These are phyloP conservation scores for Pogonocichla stellata DNA, from an alignment of 2,113 vertebrate species.

Conservation along the genomic window DNA sequence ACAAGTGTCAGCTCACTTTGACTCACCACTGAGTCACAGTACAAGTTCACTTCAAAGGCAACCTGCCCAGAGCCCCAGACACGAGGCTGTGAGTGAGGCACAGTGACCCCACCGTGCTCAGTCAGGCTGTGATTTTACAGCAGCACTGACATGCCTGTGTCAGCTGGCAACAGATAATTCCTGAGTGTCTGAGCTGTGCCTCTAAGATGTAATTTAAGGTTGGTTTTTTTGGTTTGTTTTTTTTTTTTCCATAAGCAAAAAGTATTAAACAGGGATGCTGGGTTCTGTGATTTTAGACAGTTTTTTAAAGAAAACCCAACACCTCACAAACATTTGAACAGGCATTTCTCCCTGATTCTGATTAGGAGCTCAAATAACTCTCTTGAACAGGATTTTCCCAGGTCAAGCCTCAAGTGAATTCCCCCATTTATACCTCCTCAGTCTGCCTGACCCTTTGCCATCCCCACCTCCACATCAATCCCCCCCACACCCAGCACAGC, in stretches of 20 bases:
- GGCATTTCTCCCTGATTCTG: not conserved
- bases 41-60: not conserved
- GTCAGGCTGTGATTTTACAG: not conserved
- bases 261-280: not conserved
- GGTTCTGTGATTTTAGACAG: not conserved
- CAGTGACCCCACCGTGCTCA: not conserved
- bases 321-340: not conserved
- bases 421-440: not conserved
- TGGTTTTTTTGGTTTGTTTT: too few relatives aligned
- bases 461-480: not conserved
- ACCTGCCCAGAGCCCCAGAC: not conserved
- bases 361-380: not conserved
- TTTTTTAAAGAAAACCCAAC: not conserved
- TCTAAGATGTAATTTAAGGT: not conserved
- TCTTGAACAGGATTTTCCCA: not conserved
- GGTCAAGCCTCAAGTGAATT: not conserved
- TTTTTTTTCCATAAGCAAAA: not conserved
- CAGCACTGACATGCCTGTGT: rapidly evolving
- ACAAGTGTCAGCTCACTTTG: not conserved
- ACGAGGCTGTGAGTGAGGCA: not conserved
- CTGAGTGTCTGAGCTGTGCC: not conserved
- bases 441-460: not conserved
- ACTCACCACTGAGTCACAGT: not conserved
- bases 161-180: not conserved
- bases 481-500: rapidly evolving